Evolutionary conservation across 2,888 invertebrate species (phyloP), one percentile per base, ranked within the genome.

Genomic region (Dryococelus australis): DNA sequence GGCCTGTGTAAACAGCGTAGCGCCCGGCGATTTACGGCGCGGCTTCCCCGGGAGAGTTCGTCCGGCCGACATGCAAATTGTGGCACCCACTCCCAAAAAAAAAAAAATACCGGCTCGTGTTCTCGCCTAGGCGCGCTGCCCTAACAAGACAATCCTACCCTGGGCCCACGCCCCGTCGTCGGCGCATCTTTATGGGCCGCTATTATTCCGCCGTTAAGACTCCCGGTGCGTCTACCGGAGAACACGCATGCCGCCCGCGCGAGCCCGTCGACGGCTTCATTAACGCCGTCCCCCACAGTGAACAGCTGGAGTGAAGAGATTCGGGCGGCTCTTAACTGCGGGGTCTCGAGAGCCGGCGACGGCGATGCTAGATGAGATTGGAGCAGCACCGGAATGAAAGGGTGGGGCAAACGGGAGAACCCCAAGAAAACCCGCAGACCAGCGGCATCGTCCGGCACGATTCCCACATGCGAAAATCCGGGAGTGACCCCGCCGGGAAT

Each of bases 1-100:
- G 43, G 43, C 83, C 43, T 83, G 83, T 83, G 83, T 83, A 83
- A 83, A 83, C 83, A 83, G 83, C 80, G 28, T 80, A 26, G 80
- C 80, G 80, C 80, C 80, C 26, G 26, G 51, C 20, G 20, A 83
- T 83, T 83, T 83, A 83, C 83, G 83, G 26, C 83, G 12, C 83
- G 13, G 43, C 28, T 27, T 24, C 80, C 43, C 0, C 12, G 12
- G 80, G 6, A 26, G 83, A 26, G 80, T 16, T 12, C 28, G 27
- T 20, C 28, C 20, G 24, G 65, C 47, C 47, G 6, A 65, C 65
- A 65, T 65, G 65, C 65, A 65, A 24, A 65, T 65, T n/a, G 65
- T n/a, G 65, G 65, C 65, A 24, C 65, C 65, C 65, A 65, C 65
- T 65, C 65, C 65, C 20, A 65, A 24, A n/a, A n/a, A n/a, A n/a